A percentile compares a stretch with the other conserved stretches of the same genome.
Evolutionary conservation across 2,113 vertebrate genomes (phyloP).

Genomic region (Pipra filicauda): DNA sequence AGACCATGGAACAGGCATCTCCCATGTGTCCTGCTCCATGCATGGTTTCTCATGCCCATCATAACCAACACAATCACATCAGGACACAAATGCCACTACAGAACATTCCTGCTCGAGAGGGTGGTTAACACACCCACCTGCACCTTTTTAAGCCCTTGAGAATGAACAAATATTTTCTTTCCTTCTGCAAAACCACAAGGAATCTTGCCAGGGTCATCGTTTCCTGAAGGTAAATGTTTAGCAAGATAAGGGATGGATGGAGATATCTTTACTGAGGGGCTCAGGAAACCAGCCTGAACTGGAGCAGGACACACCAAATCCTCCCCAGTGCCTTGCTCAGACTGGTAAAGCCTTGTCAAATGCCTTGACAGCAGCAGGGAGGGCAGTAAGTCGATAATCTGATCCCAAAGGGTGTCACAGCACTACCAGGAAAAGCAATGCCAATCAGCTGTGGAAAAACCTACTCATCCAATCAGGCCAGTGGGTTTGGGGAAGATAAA

Average conservation of each 20-base stretch:
- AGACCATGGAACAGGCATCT: rapidly evolving
- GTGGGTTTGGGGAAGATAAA: not conserved
- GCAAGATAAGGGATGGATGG: not conserved
- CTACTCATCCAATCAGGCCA: not conserved
- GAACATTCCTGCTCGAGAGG: not conserved
- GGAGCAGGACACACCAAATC: not conserved
- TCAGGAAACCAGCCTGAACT: not conserved
- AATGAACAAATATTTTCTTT: constrained; percentile 52
- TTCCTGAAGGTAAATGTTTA: not conserved
- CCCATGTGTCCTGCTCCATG: not conserved
- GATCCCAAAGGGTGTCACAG: not conserved
- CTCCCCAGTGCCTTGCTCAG: not conserved
- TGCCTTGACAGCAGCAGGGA: not conserved
- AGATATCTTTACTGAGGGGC: not conserved
- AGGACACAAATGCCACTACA: not conserved
- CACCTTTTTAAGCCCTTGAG: not conserved
- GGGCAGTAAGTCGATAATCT: not conserved
- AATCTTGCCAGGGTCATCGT: not conserved
- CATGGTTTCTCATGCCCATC: not conserved
- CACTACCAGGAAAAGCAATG: not conserved
- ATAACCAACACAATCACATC: not conserved
- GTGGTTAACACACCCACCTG: not conserved
- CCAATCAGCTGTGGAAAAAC: not conserved
- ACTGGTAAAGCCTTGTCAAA: not conserved
- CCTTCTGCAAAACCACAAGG: constrained; percentile 35